These are phyloP conservation scores for Styela clava DNA, from an alignment of 23 tunicate species.

Conservation along the genomic window DNA sequence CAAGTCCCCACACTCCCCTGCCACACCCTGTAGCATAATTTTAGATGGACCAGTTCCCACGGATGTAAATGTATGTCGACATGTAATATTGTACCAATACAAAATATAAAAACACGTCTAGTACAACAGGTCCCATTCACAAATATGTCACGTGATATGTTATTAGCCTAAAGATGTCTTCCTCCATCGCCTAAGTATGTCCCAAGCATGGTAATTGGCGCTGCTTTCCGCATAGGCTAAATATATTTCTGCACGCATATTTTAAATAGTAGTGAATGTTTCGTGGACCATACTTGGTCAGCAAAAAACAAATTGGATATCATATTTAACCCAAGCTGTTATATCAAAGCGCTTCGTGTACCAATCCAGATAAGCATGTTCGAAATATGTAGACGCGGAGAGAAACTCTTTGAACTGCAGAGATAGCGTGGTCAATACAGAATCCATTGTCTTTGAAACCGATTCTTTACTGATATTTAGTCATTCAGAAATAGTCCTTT, in stretches of 20 bases:
- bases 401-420: not conserved
- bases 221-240: too few relatives aligned
- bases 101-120: not conserved
- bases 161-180: too few relatives aligned
- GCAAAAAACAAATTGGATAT: not conserved
- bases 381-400: not conserved
- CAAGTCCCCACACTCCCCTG: not conserved
- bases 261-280: too few relatives aligned
- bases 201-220: too few relatives aligned
- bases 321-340: not conserved
- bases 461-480: too few relatives aligned
- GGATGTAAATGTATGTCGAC: not conserved
- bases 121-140: not conserved
- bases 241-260: too few relatives aligned
- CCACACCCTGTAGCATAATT: not conserved
- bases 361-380: not conserved
- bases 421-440: not conserved
- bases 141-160: not conserved
- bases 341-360: not conserved
- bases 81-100: not conserved
- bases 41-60: not conserved
- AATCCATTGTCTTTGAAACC: too few relatives aligned
- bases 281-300: too few relatives aligned
- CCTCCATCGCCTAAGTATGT: too few relatives aligned
- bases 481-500: too few relatives aligned